Evolutionary conservation across 2,888 invertebrate species (phyloP), one percentile per base, ranked within the genome.

Genomic region (Drosophila maculinotata): DNA sequence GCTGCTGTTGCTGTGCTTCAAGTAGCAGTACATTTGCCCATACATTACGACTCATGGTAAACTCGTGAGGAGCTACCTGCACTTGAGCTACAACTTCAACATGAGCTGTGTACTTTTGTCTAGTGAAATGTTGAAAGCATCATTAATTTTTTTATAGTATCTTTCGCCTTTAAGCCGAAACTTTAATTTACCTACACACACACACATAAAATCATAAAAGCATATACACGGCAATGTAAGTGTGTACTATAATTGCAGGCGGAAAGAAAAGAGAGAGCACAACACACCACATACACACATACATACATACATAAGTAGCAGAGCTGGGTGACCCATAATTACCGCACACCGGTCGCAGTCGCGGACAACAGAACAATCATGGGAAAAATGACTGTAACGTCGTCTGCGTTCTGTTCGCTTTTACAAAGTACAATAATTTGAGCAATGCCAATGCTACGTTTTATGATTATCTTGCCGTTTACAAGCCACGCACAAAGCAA

Each of bases 111-210:
- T 62, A 66, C 76, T 76, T 73, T 67, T 69, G 85, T 72, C 81
- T 85, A 81, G 81, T 82, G 82, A 81, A 81, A 81, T 81, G 81
- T 79, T 82, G 85, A 81, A 81, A 85, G 81, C 85, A 79, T 81
- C 85, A 85, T 81, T 81, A 81, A 82, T 48, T 52, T 59, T 57
- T 70, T 75, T 70, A 45, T 75, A 56, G 63, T 67, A 63, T 75
- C 66, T 80, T 72, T 76, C 64, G 68, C 58, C 81, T 77, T 56
- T 53, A 68, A 65, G 67, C 58, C 64, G 48, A 52, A 68, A 67
- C 78, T 72, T 76, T 51, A 80, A 80, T 73, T 71, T 64, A 71
- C 67, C 52, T 68, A 67, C 26, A 47, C 31, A 23, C 15, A 8
- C 9, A 25, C 10, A 14, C n/a, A 3, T 0, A 15, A 17, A 38